Evolutionary conservation across 2,797 vertebrate genomes (phyloP).

Genomic region (Sylvilagus floridanus): DNA sequence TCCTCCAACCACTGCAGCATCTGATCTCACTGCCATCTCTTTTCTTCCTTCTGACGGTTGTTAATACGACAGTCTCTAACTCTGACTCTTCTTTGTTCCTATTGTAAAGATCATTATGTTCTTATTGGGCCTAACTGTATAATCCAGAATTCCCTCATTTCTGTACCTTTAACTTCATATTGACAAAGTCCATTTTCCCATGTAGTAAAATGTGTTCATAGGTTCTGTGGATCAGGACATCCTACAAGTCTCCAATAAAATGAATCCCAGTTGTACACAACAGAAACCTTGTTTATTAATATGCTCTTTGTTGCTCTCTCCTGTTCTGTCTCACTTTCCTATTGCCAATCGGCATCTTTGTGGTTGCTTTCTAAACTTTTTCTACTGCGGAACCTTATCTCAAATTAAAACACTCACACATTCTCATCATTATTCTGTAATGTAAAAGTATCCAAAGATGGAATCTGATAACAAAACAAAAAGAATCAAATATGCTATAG

Average conservation of each 20-base stretch:
- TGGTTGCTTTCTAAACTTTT: background rate
- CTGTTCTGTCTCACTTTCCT: background rate
- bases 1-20: background rate
- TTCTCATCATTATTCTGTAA: background rate
- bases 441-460: background rate
- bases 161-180: background rate
- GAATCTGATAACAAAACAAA: slow-evolving; percentile 1
- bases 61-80: background rate
- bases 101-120: background rate
- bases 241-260: background rate
- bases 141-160: background rate
- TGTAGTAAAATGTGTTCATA: background rate
- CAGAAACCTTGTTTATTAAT: background rate
- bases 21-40: background rate
- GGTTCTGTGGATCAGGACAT: background rate
- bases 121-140: background rate
- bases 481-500: background rate
- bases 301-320: background rate
- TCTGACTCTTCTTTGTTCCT: background rate
- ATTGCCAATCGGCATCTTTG: background rate
- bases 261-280: background rate
- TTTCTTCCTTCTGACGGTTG: background rate
- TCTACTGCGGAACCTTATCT: background rate
- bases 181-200: background rate
- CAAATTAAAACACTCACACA: slow-evolving; percentile 19